phyloP scores from a whole-genome alignment of 2,888 invertebrate genomes.

The Resseliella maxima region DNA sequence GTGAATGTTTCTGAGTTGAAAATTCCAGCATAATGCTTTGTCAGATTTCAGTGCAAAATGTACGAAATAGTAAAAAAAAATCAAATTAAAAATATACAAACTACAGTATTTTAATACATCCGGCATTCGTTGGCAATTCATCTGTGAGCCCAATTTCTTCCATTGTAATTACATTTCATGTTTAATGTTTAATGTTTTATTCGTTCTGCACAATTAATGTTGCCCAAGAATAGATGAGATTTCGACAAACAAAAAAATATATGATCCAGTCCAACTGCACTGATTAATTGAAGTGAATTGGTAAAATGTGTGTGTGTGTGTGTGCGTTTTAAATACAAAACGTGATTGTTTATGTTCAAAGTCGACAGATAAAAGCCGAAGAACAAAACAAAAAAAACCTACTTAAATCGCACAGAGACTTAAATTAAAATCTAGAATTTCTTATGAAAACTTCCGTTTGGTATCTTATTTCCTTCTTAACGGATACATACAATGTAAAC shows the following conservation, averaged over 20 bases:
- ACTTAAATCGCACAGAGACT: background rate
- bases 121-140: background rate
- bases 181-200: background rate
- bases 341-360: background rate
- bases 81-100: background rate
- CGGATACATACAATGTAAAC: background rate
- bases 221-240: background rate
- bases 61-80: background rate
- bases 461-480: background rate
- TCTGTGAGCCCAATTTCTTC: background rate
- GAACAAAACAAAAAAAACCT: background rate
- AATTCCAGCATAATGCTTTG: too few relatives aligned
- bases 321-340: background rate
- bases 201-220: conserved; percentile 29
- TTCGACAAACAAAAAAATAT: background rate
- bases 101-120: background rate
- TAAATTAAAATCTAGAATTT: background rate
- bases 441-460: conserved; percentile 19
- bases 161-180: conserved; percentile 3
- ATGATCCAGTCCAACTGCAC: background rate
- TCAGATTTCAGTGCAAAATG: background rate
- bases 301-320: background rate
- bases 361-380: background rate
- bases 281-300: conserved; percentile 17
- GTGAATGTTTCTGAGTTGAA: background rate